Percentiles rank a stretch among this genome's conserved stretches.
Evolutionary conservation across 1,140 invertebrate genomes (phyloP).

Genomic region (Proctacanthus coquilletti): DNA sequence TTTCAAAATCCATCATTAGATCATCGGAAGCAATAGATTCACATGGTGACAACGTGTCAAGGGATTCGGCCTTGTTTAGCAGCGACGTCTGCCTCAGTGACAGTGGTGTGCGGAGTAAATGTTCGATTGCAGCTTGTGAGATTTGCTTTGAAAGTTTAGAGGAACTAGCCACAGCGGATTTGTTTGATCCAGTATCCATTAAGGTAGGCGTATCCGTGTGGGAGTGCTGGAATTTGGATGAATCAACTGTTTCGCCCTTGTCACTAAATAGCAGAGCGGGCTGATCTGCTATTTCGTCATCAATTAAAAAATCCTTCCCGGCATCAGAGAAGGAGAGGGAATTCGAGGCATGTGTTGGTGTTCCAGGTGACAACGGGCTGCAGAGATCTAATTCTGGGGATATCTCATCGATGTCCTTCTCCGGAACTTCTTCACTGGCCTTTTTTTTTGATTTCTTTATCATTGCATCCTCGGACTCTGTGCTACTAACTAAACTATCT

Average conservation of each 20-base stretch:
- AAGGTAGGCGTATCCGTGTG: constrained; percentile 21
- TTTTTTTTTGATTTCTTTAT: constrained; percentile 30
- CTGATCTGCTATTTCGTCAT: constrained; percentile 83
- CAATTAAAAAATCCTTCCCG: constrained; percentile 59
- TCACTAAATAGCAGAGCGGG: constrained; percentile 65
- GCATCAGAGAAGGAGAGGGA: constrained; percentile 54
- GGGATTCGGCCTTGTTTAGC: constrained; percentile 41
- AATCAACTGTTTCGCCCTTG: constrained; percentile 25
- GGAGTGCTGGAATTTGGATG: constrained; percentile 3
- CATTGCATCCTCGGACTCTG: constrained; percentile 41
- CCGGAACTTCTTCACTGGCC: constrained; percentile 23
- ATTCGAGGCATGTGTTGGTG: constrained; percentile 59
- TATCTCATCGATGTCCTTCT: constrained; percentile 27
- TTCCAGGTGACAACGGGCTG: constrained; percentile 45
- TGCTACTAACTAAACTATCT: constrained; percentile 56
- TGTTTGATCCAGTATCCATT: constrained; percentile 18
- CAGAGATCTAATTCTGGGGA: constrained; percentile 22
- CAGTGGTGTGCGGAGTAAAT: constrained; percentile 27
- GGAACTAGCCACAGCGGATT: constrained; percentile 11
- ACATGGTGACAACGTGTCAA: constrained; percentile 61
- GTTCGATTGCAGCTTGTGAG: constrained; percentile 24
- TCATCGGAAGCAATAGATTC: constrained; percentile 67
- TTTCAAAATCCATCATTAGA: constrained; percentile 67
- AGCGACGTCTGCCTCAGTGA: constrained; percentile 18
- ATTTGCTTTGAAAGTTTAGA: constrained; percentile 19